These are phyloP conservation scores for Drosophila seguyi DNA, from an alignment of 1,140 invertebrate genomes.

Conservation along the genomic window DNA sequence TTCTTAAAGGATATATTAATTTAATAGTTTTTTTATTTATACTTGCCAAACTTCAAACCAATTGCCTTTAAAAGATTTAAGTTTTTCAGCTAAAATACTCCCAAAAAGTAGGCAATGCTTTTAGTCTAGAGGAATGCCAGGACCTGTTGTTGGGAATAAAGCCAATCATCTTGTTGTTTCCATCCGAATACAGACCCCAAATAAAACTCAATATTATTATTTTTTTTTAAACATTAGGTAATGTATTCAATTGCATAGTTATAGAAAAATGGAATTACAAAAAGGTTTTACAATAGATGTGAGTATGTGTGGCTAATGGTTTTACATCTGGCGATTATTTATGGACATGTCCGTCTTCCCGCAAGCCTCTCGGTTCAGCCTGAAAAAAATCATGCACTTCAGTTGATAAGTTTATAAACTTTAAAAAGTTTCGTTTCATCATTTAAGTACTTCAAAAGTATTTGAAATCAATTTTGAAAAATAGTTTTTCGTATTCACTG, in stretches of 20 bases:
- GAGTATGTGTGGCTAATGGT: slow-evolving; percentile 29
- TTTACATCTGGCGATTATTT: slow-evolving; percentile 66
- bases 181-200: background rate
- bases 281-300: slow-evolving; percentile 42
- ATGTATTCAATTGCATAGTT: slow-evolving; percentile 52
- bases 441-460: background rate
- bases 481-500: background rate
- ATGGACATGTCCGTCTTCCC: slow-evolving; percentile 33
- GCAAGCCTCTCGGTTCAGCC: slow-evolving; percentile 9
- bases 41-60: no score
- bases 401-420: background rate
- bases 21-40: no score
- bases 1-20: no score
- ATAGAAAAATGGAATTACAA: slow-evolving; percentile 64
- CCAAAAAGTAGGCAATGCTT: no score
- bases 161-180: background rate
- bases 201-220: background rate
- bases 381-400: background rate
- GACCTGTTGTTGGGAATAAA: no score
- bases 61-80: no score
- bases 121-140: no score
- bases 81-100: no score
- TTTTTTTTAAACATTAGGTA: slow-evolving; percentile 16
- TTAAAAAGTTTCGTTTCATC: background rate
- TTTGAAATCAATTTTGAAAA: background rate